Percentiles rank a stretch among this genome's conserved stretches.
These are phyloP conservation scores for Probaryconus sp. DNA, from an alignment of 1,140 invertebrate species.

Conservation along the genomic window DNA sequence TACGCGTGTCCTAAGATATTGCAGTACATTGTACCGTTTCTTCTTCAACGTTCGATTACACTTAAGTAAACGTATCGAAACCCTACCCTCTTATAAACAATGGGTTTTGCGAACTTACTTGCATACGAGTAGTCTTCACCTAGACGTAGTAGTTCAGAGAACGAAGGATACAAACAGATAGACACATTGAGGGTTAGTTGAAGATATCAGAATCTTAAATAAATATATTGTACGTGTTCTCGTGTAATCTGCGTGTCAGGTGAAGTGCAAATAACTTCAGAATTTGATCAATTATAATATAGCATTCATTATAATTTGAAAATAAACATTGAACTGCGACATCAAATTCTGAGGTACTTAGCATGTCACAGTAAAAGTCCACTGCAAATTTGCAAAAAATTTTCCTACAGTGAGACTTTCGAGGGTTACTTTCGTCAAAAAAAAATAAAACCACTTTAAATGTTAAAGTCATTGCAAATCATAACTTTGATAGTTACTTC, in stretches of 20 bases:
- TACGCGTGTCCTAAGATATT: constrained; percentile 60
- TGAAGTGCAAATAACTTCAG: constrained; percentile 15
- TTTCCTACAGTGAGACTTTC: too few species aligned
- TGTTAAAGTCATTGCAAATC: too few species aligned
- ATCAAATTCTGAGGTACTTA: too few species aligned
- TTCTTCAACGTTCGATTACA: constrained; percentile 44
- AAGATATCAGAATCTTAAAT: constrained; percentile 49
- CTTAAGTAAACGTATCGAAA: constrained; percentile 47
- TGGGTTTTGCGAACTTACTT: constrained; percentile 73
- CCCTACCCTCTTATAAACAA: constrained; percentile 43
- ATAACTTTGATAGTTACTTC: too few species aligned
- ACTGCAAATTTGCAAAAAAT: too few species aligned
- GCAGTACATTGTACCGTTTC: constrained; percentile 17
- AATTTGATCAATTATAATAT: constrained; percentile 31
- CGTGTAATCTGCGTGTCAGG: constrained; percentile 19
- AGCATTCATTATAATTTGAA: not conserved
- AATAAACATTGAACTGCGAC: too few species aligned
- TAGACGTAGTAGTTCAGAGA: constrained; percentile 73
- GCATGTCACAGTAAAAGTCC: too few species aligned
- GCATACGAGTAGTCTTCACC: constrained; percentile 77
- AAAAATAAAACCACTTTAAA: too few species aligned
- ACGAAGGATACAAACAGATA: constrained; percentile 76
- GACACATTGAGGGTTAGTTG: constrained; percentile 76
- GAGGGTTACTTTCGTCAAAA: too few species aligned
- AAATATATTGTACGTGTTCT: constrained; percentile 15